Base-by-base conservation (phyloP, 2,888 invertebrate species). In the Himalopsyche anomala region DNA sequence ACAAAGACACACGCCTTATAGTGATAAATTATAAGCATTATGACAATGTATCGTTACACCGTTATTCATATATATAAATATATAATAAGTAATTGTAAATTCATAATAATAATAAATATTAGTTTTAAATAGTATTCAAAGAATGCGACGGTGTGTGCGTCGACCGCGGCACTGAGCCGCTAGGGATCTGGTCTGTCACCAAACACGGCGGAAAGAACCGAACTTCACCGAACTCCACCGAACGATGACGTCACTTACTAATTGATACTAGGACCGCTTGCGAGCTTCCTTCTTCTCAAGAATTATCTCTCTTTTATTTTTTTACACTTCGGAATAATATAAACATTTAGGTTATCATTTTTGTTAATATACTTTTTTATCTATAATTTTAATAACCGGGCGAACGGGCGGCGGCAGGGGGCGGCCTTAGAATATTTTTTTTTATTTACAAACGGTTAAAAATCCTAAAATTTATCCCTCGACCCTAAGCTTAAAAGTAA, bases 371-470 rank as follows among this genome's bases (percentile, higher is more conserved):
- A 89, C 86, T 88, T 88, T 74, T 89, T 93, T 92, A 88, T 89
- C 92, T 90, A 93, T 93, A 93, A 93, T 92, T 93, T 93, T 93
- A 92, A 87, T 87, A 92, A 91, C 90, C 89, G 91, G 91, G 89
- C 55, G 69, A 91, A 89, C 91, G 88, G 91, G 90, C 83, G 87
- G 91, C 91, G 91, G 91, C 62, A 54, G 80, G 84, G 90, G 87
- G 85, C 90, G 56, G 89, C 90, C 89, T 90, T 91, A 90, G 85
- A 87, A 89, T 91, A 91, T 91, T 91, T 91, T 92, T 82, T 92
- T 91, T 92, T 95, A 94, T 94, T 94, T 95, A 95, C 95, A 95
- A 94, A 94, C 94, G 94, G 94, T 94, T 94, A 94, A 94, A 95
- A 95, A 92, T 93, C 94, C 95, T 95, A 95, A 95, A 94, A 92